Evolutionary conservation across 2,797 vertebrate genomes (phyloP), one percentile per base, ranked within the genome.

Genomic region (Neoniphon sammara): DNA sequence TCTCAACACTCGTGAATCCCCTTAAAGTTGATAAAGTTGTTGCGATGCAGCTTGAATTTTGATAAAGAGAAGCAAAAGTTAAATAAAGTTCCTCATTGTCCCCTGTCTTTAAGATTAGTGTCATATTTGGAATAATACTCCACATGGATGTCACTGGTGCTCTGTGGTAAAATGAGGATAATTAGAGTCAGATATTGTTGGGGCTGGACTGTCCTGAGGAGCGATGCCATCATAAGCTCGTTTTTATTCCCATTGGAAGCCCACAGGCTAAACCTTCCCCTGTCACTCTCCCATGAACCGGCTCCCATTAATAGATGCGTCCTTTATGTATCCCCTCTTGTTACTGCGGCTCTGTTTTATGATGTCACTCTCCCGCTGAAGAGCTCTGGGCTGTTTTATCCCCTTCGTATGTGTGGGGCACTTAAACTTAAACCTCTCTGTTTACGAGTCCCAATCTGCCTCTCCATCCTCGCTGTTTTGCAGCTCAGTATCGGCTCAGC

Each of bases 401-500:
- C 91, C 80, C 85, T 92, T 83, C 66, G 70, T 88, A 88, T 91
- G 85, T 89, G 83, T 84, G 31, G 81, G 86, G 83, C 89, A 91
- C 92, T 94, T 94, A 93, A 92, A 91, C 85, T 91, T 92, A 93
- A 92, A 93, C 92, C 91, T 91, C 89, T 89, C 79, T 81, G 89
- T 94, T 94, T 95, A 94, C 39, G 91, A 93, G 89, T 89, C 93
- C 89, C 92, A 87, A 80, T 88, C 90, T 91, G 84, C 91, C 87
- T 86, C 86, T 87, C 82, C 75, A 82, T 86, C 85, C 82, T 85
- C 80, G 75, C 76, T 75, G 54, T 86, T 90, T 80, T n/a, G 84
- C 81, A 68, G 80, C 84, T 80, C 78, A 82, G 80, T 74, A 79
- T 87, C 75, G 70, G 78, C 77, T 90, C 80, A 59, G 73, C 80